A percentile compares a stretch with the other conserved stretches of the same genome.
Evolutionary conservation across 2,888 invertebrate species (phyloP).

Genomic region (Aphidoletes aphidimyza): DNA sequence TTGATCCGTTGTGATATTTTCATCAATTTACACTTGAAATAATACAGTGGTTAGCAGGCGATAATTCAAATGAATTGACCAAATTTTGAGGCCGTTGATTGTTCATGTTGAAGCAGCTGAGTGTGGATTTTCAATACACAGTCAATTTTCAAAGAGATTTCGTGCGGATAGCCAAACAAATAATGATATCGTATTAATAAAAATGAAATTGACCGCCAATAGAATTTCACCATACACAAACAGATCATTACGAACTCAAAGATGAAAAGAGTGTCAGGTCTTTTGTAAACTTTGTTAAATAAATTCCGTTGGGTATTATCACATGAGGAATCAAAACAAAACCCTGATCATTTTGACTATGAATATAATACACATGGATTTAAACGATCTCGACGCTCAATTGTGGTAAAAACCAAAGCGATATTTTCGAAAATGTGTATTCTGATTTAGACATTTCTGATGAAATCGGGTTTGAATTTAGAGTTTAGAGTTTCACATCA

Average conservation of each 20-base stretch:
- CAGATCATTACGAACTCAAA: background rate
- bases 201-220: no score
- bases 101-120: background rate
- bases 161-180: background rate
- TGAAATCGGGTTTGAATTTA: background rate
- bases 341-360: background rate
- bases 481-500: background rate
- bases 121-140: no score
- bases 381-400: background rate
- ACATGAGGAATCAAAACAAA: background rate
- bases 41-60: background rate
- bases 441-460: constrained; percentile 16
- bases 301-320: constrained; percentile 48
- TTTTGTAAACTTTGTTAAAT: background rate
- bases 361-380: background rate
- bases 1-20: no score
- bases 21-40: background rate
- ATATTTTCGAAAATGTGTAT: background rate
- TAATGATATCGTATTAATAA: background rate
- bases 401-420: background rate
- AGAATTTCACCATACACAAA: background rate
- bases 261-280: constrained; percentile 7
- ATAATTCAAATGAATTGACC: no score
- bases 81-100: no score
- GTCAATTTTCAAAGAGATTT: background rate